Evolutionary conservation across 2,797 vertebrate genomes (phyloP), one percentile per base, ranked within the genome.

Genomic region (Anomalospiza imberbis): DNA sequence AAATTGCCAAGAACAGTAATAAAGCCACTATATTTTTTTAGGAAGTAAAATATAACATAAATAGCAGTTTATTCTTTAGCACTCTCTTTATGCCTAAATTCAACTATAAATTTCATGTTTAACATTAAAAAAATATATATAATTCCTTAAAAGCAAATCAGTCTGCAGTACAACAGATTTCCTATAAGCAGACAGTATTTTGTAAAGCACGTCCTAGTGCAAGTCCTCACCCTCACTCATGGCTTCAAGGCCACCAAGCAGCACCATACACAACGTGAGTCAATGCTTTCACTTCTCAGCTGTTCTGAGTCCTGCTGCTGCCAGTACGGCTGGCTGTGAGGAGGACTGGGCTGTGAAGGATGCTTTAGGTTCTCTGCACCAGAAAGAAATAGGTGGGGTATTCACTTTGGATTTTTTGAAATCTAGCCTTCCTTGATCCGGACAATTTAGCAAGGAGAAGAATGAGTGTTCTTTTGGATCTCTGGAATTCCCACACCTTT

Each of bases 211-310:
- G 48, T 32, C 25, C 63, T n/a, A 19, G 17, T 34, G 38, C 26
- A 83, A 54, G 9, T 60, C 19, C 34, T 53, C 16, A 11, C 4
- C 7, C 15, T 65, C 47, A 6, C 15, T 40, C 26, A 12, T 0
- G 4, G 51, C 13, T 29, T 13, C 36, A 83, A 67, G 57, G 29
- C 19, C 73, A 32, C 12, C 14, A 15, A 47, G 48, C 3, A 67
- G 11, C 34, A 32, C 6, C 3, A 0, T 12, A 12, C 6, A 15
- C 7, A 26, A 2, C 0, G 0, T 38, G 17, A 42, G 12, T 34
- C 2, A 2, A 28, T 1, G 2, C 4, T 51, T 67, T 54, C 31
- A 25, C 58, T 55, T 62, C 63, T 44, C 55, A 66, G 67, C 38
- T 75, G 17, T 18, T 60, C 62, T 63, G 45, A 29, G 36, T 62